Conservation (phyloP, 2,113 vertebrate genomes). For the Prunella himalayana region DNA sequence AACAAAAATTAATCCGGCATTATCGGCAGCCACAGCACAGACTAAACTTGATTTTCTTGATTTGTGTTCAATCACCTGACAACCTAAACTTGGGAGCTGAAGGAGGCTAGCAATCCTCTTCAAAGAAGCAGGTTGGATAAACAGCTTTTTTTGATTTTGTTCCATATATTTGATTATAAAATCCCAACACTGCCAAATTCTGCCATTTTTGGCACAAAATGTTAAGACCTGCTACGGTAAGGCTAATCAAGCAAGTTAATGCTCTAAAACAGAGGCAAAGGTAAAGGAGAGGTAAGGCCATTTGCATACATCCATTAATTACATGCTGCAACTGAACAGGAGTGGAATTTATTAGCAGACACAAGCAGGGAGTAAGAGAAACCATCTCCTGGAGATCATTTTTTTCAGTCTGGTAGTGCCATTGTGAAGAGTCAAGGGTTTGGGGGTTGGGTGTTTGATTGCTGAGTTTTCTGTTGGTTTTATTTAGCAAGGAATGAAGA, state of each 20-base stretch:
- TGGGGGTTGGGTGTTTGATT: background rate
- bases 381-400: background rate
- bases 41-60: background rate
- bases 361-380: background rate
- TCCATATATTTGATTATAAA: background rate
- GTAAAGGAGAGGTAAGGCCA: background rate
- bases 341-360: background rate
- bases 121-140: background rate
- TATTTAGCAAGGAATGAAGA: background rate
- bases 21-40: background rate
- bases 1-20: background rate
- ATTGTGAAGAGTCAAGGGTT: background rate
- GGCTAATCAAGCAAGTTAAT: background rate
- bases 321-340: background rate
- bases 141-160: background rate
- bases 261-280: background rate
- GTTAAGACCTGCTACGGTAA: background rate
- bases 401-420: background rate
- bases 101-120: background rate
- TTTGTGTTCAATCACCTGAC: background rate
- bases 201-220: background rate
- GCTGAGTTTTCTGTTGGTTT: background rate
- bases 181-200: background rate
- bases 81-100: background rate
- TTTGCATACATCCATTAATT: background rate